Conservation (phyloP, 2,797 vertebrate genomes). For the Syndactyla subalaris region DNA sequence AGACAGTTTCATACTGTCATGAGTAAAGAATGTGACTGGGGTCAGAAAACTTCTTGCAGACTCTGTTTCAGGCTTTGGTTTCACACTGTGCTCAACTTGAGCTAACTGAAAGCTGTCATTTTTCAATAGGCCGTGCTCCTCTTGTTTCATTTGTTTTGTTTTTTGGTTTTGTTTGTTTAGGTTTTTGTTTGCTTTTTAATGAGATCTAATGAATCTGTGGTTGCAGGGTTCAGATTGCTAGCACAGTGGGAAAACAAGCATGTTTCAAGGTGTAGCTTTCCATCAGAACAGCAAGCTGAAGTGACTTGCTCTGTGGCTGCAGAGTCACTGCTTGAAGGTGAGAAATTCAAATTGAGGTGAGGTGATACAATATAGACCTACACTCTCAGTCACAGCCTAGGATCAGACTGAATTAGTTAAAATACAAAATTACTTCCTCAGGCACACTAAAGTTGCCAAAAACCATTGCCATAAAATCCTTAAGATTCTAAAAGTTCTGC, state of each 20-base stretch:
- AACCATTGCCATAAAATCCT: not conserved
- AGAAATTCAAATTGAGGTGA: not conserved
- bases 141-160: not conserved
- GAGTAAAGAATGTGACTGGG: conserved; percentile 1
- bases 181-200: not conserved
- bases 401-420: not conserved
- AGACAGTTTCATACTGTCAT: not conserved
- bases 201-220: not conserved
- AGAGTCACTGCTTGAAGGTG: not conserved
- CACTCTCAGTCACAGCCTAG: not conserved
- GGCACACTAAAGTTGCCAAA: not conserved
- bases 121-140: not conserved
- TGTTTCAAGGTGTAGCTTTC: not conserved
- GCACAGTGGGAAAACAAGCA: not conserved
- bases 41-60: not conserved
- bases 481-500: not conserved
- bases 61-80: not conserved
- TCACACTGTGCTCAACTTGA: not conserved
- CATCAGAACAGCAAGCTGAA: not conserved
- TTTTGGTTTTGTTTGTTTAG: not conserved
- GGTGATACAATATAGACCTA: not conserved
- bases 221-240: not conserved
- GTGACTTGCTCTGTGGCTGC: not conserved
- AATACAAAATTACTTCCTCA: not conserved
- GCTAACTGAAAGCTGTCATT: not conserved